Evolutionary conservation across 1,140 invertebrate genomes (phyloP), one percentile per base, ranked within the genome.

Genomic region (Bombus confusus): DNA sequence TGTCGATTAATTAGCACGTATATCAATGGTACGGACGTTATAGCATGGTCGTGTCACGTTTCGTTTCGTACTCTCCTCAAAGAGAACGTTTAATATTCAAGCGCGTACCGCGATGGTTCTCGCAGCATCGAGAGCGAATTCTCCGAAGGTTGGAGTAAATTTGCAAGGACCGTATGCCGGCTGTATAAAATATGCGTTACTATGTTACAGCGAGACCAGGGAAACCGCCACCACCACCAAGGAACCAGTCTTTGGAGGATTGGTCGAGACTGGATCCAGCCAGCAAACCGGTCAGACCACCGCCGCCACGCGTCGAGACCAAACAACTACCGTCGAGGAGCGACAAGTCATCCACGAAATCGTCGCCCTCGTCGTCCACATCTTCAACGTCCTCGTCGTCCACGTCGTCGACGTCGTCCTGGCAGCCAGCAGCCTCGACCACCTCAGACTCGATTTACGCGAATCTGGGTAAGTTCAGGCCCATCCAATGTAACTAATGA

Each of bases 361-460:
- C 75, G 12, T 43, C 47, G 47, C 37, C 80, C 13, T 43, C 71
- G 1, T 43, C 66, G 3, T 84, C 94, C 8, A 94, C 95, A 9
- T 94, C 82, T 9, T 25, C 94, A 31, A 95, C 96, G 79, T 93
- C 92, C 90, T 91, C 93, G 41, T 94, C 96, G 86, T 86, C 95
- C 0, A 86, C 94, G 59, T 85, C 90, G 18, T 66, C 93, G 25
- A 87, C 90, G 52, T 68, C 94, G 59, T 95, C 96, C 77, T 94
- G 93, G 93, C 92, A 93, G 76, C 95, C 96, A 86, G 86, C 95
- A 3, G 86, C 95, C 43, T 94, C 95, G n/a, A 95, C 95, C 18
- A 95, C 94, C 59, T 95, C 96, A 78, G 96, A 97, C 93, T 97
- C 96, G 90, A 97, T 98, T 93, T 97, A 97, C 93, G 97, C 97